Percentiles rank a stretch among this genome's conserved stretches.
Conservation (phyloP, 2,797 vertebrate species). For the Phalloptychus januarius region DNA sequence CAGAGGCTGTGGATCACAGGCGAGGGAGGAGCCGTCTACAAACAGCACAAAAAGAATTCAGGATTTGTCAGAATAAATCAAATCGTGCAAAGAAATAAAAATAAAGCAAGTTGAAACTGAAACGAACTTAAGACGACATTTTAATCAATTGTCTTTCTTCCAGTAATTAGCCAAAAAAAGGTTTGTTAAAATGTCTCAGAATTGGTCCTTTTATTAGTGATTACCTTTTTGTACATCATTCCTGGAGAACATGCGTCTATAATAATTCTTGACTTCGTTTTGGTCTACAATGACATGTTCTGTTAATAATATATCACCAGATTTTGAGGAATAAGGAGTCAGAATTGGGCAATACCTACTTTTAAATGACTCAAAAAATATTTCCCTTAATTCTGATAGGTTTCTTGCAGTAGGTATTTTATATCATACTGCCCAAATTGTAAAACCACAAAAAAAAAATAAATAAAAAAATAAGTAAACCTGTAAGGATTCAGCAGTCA, state of each 20-base stretch:
- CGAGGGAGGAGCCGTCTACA: constrained; percentile 87
- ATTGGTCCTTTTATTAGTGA: neutral
- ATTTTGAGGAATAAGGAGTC: neutral
- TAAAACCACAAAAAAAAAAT: neutral
- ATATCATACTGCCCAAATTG: neutral
- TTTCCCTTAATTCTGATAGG: neutral
- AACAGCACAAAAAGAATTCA: constrained; percentile 3
- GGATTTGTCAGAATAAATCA: neutral
- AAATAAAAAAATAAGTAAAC: constrained; percentile 61
- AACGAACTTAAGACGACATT: neutral
- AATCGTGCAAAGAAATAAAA: neutral
- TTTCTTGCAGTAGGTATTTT: neutral
- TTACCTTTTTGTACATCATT: neutral
- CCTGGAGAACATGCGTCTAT: neutral
- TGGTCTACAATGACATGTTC: neutral
- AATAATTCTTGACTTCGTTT: neutral
- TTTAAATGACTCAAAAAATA: neutral
- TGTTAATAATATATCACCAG: neutral
- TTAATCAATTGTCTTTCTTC: neutral
- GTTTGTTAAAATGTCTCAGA: neutral
- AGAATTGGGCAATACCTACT: neutral
- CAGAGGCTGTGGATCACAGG: constrained; percentile 87
- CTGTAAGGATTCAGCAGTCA: constrained; percentile 89
- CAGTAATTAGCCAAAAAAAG: neutral
- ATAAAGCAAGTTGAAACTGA: neutral